Conservation (phyloP, 2,888 invertebrate genomes). For the Chaetogeoica ovagalla region DNA sequence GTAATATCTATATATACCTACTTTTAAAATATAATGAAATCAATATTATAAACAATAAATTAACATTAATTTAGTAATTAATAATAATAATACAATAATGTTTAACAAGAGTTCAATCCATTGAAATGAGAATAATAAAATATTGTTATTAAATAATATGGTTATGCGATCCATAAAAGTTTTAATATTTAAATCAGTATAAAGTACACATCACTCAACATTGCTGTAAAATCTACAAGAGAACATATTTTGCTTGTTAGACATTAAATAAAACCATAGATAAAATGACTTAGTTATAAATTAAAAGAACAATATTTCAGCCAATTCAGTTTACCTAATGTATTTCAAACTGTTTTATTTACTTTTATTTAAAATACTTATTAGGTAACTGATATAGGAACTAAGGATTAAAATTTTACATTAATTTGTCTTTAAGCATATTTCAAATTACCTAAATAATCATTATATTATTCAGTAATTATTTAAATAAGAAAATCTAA, state of each 20-base stretch:
- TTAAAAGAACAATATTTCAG: background rate
- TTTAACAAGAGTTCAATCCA: background rate
- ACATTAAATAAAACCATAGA: background rate
- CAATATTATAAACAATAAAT: background rate
- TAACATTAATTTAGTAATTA: background rate
- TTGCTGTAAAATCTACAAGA: background rate
- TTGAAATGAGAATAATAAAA: background rate
- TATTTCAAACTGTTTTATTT: background rate
- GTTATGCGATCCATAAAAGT: constrained; percentile 14
- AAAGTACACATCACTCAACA: background rate
- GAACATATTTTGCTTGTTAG: background rate
- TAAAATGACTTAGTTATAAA: background rate
- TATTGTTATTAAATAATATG: background rate
- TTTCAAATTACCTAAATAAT: background rate
- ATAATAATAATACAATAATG: background rate
- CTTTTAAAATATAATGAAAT: background rate
- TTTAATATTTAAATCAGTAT: background rate
- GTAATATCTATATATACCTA: background rate
- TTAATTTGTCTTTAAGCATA: background rate
- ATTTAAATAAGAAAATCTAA: too few species aligned
- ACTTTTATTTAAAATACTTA: background rate
- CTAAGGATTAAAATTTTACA: background rate
- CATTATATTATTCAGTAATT: too few species aligned
- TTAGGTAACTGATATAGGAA: background rate
- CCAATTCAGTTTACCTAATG: background rate